A percentile compares a stretch with the other conserved stretches of the same genome.
Conservation (phyloP, 2,888 invertebrate genomes). For the Lutraria lutraria region DNA sequence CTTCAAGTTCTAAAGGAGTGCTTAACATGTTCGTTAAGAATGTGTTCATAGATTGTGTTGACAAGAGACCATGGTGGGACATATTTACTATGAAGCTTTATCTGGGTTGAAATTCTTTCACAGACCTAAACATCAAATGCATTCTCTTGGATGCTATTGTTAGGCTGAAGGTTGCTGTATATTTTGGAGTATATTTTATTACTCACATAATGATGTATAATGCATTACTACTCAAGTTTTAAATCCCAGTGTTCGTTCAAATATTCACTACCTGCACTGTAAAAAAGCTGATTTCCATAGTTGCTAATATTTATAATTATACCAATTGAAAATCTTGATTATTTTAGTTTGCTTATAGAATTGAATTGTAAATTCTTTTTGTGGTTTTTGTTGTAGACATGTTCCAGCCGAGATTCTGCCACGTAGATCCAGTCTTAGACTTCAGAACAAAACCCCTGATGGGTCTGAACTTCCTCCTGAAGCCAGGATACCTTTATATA, state of each 20-base stretch:
- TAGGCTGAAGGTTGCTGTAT: too few relatives aligned
- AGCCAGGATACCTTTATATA: constrained; percentile 51
- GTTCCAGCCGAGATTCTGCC: constrained; percentile 57
- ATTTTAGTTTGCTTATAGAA: background rate
- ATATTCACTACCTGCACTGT: too few relatives aligned
- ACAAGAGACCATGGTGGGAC: too few relatives aligned
- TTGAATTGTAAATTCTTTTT: background rate
- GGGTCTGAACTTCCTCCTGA: constrained; percentile 74
- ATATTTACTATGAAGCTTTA: too few relatives aligned
- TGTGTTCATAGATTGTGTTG: background rate
- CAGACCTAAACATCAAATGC: too few relatives aligned
- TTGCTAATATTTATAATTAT: too few relatives aligned
- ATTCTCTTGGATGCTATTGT: too few relatives aligned
- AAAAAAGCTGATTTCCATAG: too few relatives aligned
- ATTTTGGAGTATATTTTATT: too few relatives aligned
- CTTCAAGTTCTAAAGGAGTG: background rate
- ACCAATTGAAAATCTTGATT: background rate
- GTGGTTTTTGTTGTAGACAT: constrained; percentile 46
- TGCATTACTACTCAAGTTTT: too few relatives aligned
- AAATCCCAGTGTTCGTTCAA: too few relatives aligned
- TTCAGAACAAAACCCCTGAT: constrained; percentile 76
- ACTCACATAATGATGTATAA: too few relatives aligned
- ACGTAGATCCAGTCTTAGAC: constrained; percentile 73
- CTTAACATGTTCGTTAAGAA: background rate
- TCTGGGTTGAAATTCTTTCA: background rate